Evolutionary conservation across 2,797 vertebrate species (phyloP), one percentile per base, ranked within the genome.

Genomic region (Acanthornis magna): DNA sequence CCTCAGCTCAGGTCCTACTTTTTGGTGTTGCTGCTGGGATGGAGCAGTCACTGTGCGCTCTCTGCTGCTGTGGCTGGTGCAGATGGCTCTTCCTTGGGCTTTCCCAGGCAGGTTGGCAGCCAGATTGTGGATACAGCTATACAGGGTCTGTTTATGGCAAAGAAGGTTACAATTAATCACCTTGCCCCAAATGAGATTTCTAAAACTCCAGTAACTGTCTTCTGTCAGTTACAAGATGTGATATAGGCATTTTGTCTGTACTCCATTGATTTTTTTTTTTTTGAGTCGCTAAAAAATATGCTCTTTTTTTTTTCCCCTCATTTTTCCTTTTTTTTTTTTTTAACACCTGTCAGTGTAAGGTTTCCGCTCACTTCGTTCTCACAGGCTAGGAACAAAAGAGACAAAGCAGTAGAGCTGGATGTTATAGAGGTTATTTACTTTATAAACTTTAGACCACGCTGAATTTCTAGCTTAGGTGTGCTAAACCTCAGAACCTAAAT

Each of bases 311-410:
- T 23, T 10, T 19, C 29, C 13, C 7, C 4, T 6, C 13, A 0
- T 5, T 38, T 58, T 43, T 9, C 5, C 10, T 21, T 12, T 10
- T 14, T 9, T 30, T 8, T 27, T 8, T 13, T 32, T 13, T 30
- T 76, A 68, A 60, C 48, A 76, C 23, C 40, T 89, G 21, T 29
- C 30, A 36, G 11, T 91, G 16, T 30, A 34, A 78, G n/a, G 17
- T 88, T 89, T 79, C 32, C 6, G 7, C 61, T 60, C 32, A 30
- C 76, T 89, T 93, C 22, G 47, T 90, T 92, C 67, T 43, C n/a
- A 63, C 29, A 63, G 54, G 38, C 36, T 78, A 53, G 72, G 29
- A 82, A 51, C 58, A 43, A 58, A 85, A 81, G 54, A 74, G 57
- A 51, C 67, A 88, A 89, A 89, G 54, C n/a, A 26, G 16, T 62